Conservation (phyloP, 1,140 invertebrate species). For the Acyrthosiphon pisum region DNA sequence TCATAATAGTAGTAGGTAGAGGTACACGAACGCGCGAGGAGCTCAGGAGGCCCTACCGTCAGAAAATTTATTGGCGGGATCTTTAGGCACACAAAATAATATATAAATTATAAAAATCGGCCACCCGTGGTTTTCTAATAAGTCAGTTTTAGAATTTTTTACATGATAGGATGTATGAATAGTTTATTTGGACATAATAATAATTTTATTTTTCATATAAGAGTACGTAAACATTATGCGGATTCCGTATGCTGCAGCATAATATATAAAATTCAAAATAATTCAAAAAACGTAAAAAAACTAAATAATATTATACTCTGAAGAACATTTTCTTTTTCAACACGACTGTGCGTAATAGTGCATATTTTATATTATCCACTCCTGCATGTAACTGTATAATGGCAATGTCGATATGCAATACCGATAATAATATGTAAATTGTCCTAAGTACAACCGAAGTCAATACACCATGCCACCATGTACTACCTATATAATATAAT, state of each 20-base stretch:
- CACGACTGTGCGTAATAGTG: too few species aligned
- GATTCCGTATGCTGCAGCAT: too few species aligned
- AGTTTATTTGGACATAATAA: neutral
- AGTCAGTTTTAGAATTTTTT: too few species aligned
- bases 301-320: neutral
- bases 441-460: neutral
- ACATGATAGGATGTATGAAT: too few species aligned
- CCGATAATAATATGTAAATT: neutral
- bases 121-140: too few species aligned
- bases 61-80: neutral
- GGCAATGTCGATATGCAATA: neutral
- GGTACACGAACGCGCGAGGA: neutral
- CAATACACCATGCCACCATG: neutral
- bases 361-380: neutral
- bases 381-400: neutral
- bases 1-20: neutral
- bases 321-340: too few species aligned
- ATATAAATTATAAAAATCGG: neutral
- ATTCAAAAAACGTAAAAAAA: neutral
- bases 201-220: neutral
- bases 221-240: too few species aligned
- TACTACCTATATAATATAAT: neutral
- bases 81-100: neutral
- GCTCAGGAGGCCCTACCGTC: neutral
- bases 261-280: neutral